A percentile compares a stretch with the other conserved stretches of the same genome.
Evolutionary conservation across 2,888 invertebrate species (phyloP).

Genomic region (Pycnomerus fuliginosus): DNA sequence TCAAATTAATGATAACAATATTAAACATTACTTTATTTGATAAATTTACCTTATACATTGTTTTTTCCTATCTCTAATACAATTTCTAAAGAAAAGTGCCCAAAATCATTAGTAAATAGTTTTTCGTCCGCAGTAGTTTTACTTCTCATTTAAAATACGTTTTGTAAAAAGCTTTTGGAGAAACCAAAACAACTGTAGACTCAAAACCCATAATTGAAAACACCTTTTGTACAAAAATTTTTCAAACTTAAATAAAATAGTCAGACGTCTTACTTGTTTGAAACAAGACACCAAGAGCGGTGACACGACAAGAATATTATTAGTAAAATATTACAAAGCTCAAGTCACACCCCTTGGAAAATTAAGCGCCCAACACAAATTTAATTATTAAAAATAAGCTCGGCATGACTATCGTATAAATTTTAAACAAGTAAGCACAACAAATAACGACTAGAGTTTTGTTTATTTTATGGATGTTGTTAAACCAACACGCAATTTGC

Average conservation of each 20-base stretch:
- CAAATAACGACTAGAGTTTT: constrained; percentile 19
- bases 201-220: too few relatives aligned
- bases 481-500: background rate
- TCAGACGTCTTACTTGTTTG: constrained; percentile 16
- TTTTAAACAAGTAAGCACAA: constrained; percentile 24
- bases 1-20: constrained; percentile 43
- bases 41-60: constrained; percentile 26
- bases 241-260: constrained; percentile 9
- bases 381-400: constrained; percentile 1
- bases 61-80: constrained; percentile 8
- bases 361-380: background rate
- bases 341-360: constrained; percentile 4
- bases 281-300: constrained; percentile 8
- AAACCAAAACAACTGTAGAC: too few relatives aligned
- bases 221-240: too few relatives aligned
- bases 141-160: too few relatives aligned
- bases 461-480: constrained; percentile 22
- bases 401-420: background rate
- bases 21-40: constrained; percentile 37
- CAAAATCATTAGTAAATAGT: too few relatives aligned
- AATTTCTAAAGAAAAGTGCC: constrained; percentile 20
- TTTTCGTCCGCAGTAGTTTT: too few relatives aligned
- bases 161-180: too few relatives aligned
- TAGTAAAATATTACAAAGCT: constrained; percentile 13
- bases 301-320: constrained; percentile 5